These are phyloP conservation scores for Calliopum simillimum DNA, from an alignment of 2,888 invertebrate species.

Conservation along the genomic window DNA sequence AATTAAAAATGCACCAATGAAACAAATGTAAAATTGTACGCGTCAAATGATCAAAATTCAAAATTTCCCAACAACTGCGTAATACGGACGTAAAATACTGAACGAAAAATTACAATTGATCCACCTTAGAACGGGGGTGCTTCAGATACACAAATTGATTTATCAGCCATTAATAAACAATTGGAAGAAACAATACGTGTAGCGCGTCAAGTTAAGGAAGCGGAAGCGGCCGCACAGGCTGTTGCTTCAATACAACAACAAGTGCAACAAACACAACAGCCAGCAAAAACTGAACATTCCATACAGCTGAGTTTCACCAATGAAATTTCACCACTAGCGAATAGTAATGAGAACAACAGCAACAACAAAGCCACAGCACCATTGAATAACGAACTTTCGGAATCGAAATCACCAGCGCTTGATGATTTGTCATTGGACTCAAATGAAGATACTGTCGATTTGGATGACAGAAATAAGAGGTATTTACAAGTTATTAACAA, in stretches of 20 bases:
- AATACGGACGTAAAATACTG: conserved; percentile 15
- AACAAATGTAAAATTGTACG: conserved; percentile 11
- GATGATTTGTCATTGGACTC: conserved; percentile 79
- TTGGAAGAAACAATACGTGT: conserved; percentile 67
- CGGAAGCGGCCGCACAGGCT: conserved; percentile 59
- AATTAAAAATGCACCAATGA: neutral
- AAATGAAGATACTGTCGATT: conserved; percentile 76
- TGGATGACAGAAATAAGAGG: conserved; percentile 86
- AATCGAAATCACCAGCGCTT: conserved; percentile 74
- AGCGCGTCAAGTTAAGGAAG: conserved; percentile 66
- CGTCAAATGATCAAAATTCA: conserved; percentile 12
- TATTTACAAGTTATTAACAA: conserved; percentile 38
- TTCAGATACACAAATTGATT: conserved; percentile 65
- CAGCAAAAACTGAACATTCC: conserved; percentile 52
- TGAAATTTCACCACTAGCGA: conserved; percentile 52
- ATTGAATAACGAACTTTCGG: conserved; percentile 69
- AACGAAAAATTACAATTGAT: conserved; percentile 7
- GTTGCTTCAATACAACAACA: conserved; percentile 49
- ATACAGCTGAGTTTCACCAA: conserved; percentile 64
- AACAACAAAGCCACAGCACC: conserved; percentile 52
- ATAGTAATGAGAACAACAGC: conserved; percentile 46
- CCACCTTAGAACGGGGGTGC: conserved; percentile 57
- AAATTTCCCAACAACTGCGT: conserved; percentile 18
- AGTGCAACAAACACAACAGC: conserved; percentile 47
- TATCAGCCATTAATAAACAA: conserved; percentile 66